Base-by-base conservation (phyloP, 2,113 vertebrate species). In the Thymallus thymallus region DNA sequence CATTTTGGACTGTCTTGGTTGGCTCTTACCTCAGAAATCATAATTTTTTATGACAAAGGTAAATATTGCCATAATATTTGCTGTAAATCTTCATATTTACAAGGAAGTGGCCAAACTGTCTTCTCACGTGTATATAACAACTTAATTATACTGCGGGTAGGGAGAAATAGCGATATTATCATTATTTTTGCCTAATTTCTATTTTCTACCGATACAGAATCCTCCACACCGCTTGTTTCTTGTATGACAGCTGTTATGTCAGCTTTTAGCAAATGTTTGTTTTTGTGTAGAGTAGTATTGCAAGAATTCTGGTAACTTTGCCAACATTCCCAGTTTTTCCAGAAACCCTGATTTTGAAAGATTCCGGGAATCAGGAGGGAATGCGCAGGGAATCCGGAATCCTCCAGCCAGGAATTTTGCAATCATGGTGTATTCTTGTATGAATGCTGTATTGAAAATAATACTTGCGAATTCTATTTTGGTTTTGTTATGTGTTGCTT, bases 401-500 rank as follows among this genome's bases (percentile, higher is more conserved):
- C 35, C 35, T 41, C 35, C 9, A 41, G 10, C 9, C 35, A 41
- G 9, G 35, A 41, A 41, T 41, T 41, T 41, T 10, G 9, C 35
- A 41, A 41, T 41, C 35, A 7, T 41, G 9, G 72, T 79, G 71
- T 68, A 51, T 76, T 81, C 70, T 5, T 61, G 80, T 73, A 72
- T 81, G 82, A 86, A 81, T 86, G 87, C 79, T 46, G 72, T 41
- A 22, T 24, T 81, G 35, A 35, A 16, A 79, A 64, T 72, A 80
- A 75, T 22, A 73, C 75, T 86, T 88, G 88, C 87, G 80, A 75
- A 79, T 86, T 78, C 64, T 3, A 75, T 71, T 82, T 85, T 88
- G 73, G 55, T 30, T 76, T 77, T 91, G 84, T 90, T 91, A 88
- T 87, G 86, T 91, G 85, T 90, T 77, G 85, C 74, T 84, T 87